phyloP scores from a whole-genome alignment of 2,888 invertebrate genomes.

The Acanthosepion esculentum region DNA sequence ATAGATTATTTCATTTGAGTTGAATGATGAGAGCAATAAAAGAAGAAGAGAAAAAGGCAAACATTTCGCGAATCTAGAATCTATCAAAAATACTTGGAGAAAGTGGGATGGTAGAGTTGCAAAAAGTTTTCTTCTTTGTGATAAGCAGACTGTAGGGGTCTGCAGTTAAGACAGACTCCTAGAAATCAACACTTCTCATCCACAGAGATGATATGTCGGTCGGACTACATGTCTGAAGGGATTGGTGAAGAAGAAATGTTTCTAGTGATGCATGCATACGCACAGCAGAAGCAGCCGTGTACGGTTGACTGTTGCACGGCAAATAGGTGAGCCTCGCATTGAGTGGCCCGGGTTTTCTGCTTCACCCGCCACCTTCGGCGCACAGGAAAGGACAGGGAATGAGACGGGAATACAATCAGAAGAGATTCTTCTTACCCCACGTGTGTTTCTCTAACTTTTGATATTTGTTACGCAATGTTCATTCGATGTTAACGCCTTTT shows the following conservation, averaged over 20 bases:
- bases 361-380: not conserved
- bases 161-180: not conserved
- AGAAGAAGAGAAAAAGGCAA: not conserved
- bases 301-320: not conserved
- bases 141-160: not conserved
- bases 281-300: not conserved
- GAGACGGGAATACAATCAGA: not conserved
- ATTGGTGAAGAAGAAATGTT: not conserved
- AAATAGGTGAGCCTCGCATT: not conserved
- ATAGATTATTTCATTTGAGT: not conserved
- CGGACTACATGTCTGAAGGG: not conserved
- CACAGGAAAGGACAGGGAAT: not conserved
- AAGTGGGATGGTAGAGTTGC: not conserved
- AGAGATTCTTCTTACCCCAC: not conserved
- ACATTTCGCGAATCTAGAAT: not conserved
- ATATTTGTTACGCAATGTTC: not conserved
- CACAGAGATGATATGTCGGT: not conserved
- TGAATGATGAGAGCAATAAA: not conserved
- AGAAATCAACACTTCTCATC: not conserved
- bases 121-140: not conserved
- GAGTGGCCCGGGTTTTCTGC: not conserved
- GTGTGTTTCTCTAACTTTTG: not conserved
- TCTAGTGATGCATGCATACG: not conserved
- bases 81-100: not conserved
- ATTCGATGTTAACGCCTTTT: not conserved